A percentile compares a stretch with the other conserved stretches of the same genome.
These are phyloP conservation scores for Leptopilina drosophilae DNA, from an alignment of 2,888 invertebrate genomes.

Conservation along the genomic window DNA sequence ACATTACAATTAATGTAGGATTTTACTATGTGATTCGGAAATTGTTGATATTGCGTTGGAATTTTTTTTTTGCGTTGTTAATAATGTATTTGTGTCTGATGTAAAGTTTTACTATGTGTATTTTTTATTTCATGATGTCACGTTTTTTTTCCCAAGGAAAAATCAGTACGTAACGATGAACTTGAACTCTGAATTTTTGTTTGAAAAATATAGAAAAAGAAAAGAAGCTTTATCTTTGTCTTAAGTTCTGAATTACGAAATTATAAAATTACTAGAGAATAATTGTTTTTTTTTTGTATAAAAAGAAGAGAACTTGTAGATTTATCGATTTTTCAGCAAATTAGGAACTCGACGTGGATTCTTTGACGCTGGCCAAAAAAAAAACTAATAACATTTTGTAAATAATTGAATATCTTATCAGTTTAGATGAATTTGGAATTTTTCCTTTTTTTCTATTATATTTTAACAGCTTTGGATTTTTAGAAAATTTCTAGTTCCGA, in stretches of 20 bases:
- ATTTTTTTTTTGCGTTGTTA: too few species aligned
- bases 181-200: slow-evolving; percentile 6
- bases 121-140: too few species aligned
- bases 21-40: too few species aligned
- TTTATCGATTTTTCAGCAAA: slow-evolving; percentile 29
- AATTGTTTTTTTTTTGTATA: slow-evolving; percentile 9
- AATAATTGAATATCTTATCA: slow-evolving; percentile 6
- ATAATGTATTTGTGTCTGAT: too few species aligned
- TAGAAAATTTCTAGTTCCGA: slow-evolving; percentile 60
- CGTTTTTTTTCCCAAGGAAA: too few species aligned
- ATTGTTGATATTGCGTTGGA: too few species aligned
- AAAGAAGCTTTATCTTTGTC: neutral
- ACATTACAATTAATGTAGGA: too few species aligned
- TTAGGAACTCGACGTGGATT: slow-evolving; percentile 31
- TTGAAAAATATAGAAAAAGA: neutral
- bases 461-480: slow-evolving; percentile 65
- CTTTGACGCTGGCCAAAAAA: slow-evolving; percentile 23
- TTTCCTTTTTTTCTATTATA: slow-evolving; percentile 44
- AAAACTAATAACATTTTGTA: neutral
- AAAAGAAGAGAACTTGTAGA: neutral
- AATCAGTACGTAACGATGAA: neutral
- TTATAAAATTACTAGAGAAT: neutral
- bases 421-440: neutral
- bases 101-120: too few species aligned
- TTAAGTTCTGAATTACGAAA: neutral